These are phyloP conservation scores for Hydrochoerus hydrochaeris DNA, from an alignment of 2,113 vertebrate species.

Conservation along the genomic window DNA sequence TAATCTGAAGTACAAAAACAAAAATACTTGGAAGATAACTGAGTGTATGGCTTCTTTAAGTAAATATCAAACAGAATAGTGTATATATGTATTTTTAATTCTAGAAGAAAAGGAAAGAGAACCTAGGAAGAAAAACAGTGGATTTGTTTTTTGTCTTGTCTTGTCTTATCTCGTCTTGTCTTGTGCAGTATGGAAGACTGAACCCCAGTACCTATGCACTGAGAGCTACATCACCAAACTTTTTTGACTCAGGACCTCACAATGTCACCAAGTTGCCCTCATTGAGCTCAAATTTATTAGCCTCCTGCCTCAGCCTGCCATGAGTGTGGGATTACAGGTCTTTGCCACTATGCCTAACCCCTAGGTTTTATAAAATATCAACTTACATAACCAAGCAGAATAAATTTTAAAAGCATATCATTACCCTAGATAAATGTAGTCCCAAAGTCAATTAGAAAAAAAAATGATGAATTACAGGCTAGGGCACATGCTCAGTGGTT, in stretches of 20 bases:
- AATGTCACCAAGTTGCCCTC: not conserved
- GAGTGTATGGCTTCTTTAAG: not conserved
- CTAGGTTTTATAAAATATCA: not conserved
- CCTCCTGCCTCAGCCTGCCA: not conserved
- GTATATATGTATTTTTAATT: not conserved
- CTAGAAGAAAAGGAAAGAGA: not conserved
- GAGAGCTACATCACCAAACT: not conserved
- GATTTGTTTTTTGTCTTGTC: not conserved
- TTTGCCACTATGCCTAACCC: not conserved
- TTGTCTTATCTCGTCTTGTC: not conserved
- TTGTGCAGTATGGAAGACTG: not conserved
- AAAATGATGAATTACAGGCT: not conserved
- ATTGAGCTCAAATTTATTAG: not conserved
- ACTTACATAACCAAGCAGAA: not conserved
- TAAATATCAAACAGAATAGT: not conserved
- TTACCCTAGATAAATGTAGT: not conserved
- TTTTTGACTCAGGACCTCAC: not conserved
- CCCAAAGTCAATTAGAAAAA: not conserved
- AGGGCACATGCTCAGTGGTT: not conserved
- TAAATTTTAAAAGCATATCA: not conserved
- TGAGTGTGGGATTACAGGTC: not conserved
- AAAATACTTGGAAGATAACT: not conserved
- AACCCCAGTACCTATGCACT: not conserved
- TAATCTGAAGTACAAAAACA: not conserved
- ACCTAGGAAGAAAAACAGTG: not conserved